Conservation (phyloP, 2,113 vertebrate genomes). For the Tachycineta bicolor region DNA sequence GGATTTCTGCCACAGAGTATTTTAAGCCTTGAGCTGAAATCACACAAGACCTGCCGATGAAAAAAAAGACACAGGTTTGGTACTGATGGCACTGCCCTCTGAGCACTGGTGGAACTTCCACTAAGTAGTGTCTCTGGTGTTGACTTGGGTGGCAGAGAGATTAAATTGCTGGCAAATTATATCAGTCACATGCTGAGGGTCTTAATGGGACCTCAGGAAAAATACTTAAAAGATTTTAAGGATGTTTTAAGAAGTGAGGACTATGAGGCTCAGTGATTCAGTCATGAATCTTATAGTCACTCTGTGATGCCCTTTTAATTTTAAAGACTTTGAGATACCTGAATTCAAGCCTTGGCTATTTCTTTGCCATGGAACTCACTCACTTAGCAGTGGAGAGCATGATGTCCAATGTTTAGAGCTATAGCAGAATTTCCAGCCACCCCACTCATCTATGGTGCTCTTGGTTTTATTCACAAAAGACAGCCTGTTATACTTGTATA, state of each 20-base stretch:
- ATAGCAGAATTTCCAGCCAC: not conserved
- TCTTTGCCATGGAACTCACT: not conserved
- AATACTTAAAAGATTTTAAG: not conserved
- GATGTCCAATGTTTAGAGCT: not conserved
- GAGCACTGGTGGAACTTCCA: not conserved
- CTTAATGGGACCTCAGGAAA: not conserved
- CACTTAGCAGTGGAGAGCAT: not conserved
- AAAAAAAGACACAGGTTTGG: not conserved
- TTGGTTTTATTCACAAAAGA: not conserved
- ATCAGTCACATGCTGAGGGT: not conserved
- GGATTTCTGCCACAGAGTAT: not conserved
- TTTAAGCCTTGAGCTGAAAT: not conserved
- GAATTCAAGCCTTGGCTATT: not conserved
- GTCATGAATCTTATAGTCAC: not conserved
- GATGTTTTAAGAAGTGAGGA: accelerated
- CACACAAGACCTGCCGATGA: not conserved
- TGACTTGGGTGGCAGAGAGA: not conserved
- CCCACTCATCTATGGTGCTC: not conserved
- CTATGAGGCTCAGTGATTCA: not conserved
- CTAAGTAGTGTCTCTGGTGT: not conserved
- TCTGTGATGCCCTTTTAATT: not conserved
- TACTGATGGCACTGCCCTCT: not conserved
- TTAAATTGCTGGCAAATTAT: not conserved
- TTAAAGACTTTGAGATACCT: not conserved
- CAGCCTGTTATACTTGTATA: not conserved